Percentiles rank a stretch among this genome's conserved stretches.
Conservation (phyloP, 1,140 invertebrate genomes). For the Eriosoma lanigerum region DNA sequence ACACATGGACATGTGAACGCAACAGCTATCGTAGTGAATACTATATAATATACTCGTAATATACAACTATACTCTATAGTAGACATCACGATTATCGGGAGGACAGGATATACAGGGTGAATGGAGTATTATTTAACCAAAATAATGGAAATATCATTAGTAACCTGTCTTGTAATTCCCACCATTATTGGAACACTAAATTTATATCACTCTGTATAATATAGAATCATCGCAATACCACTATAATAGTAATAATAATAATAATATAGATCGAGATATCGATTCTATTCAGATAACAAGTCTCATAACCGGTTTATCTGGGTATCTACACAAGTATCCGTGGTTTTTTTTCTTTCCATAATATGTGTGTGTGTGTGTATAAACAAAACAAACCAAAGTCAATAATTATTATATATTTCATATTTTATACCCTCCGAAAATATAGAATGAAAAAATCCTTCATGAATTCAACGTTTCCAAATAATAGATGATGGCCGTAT, state of each 20-base stretch:
- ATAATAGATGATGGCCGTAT: background rate
- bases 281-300: slow-evolving; percentile 20
- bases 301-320: slow-evolving; percentile 32
- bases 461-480: slow-evolving; percentile 16
- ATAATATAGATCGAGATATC: slow-evolving; percentile 47
- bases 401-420: slow-evolving; percentile 33
- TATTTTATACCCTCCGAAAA: background rate
- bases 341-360: background rate
- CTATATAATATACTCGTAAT: background rate
- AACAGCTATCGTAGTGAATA: background rate
- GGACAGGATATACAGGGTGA: background rate
- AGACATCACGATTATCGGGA: slow-evolving; percentile 28
- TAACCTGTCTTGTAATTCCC: too few species aligned
- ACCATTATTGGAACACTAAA: too few species aligned
- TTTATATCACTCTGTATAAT: too few species aligned
- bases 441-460: background rate
- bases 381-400: background rate
- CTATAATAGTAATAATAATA: background rate
- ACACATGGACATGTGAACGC: slow-evolving; percentile 32
- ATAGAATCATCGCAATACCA: background rate
- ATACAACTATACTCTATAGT: background rate
- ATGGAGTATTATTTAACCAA: too few species aligned
- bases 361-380: too few species aligned
- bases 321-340: background rate
- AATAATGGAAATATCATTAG: too few species aligned